These are phyloP conservation scores for Todiramphus chloris DNA, from an alignment of 2,113 vertebrate genomes.

Conservation along the genomic window DNA sequence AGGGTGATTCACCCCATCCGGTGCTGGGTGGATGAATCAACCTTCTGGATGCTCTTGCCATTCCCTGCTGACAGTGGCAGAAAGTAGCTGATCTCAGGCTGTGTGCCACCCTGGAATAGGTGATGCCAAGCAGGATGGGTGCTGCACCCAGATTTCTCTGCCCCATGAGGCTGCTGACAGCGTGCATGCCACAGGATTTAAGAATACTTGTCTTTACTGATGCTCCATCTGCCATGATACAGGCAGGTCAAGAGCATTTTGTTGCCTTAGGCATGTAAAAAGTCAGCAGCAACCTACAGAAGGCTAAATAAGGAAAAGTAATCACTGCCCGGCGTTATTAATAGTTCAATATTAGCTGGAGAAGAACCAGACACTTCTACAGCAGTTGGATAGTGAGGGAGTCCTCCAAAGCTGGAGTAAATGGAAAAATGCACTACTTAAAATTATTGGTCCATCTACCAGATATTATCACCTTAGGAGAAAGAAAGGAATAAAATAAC, in stretches of 20 bases:
- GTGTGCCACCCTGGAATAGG: neutral
- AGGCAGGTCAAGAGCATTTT: neutral
- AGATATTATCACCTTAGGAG: neutral
- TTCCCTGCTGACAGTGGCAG: neutral
- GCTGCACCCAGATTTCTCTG: neutral
- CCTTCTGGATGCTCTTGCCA: neutral
- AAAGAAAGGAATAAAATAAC: neutral
- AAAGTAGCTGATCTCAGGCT: neutral
- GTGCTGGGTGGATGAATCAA: neutral
- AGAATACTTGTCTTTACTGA: neutral
- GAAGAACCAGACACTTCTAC: neutral
- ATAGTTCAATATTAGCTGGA: neutral
- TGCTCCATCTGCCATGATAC: neutral
- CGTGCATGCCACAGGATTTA: neutral
- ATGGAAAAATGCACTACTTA: neutral
- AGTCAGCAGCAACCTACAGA: neutral
- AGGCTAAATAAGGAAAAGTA: neutral
- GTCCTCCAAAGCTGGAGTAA: neutral
- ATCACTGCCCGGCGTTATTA: neutral
- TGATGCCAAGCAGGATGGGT: neutral
- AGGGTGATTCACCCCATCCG: neutral
- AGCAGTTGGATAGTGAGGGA: neutral
- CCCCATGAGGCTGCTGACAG: rapidly evolving
- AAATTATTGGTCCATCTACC: neutral
- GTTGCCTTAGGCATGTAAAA: neutral